Base-by-base conservation (phyloP, 2,888 invertebrate species). In the Teinopalpus imperialis region DNA sequence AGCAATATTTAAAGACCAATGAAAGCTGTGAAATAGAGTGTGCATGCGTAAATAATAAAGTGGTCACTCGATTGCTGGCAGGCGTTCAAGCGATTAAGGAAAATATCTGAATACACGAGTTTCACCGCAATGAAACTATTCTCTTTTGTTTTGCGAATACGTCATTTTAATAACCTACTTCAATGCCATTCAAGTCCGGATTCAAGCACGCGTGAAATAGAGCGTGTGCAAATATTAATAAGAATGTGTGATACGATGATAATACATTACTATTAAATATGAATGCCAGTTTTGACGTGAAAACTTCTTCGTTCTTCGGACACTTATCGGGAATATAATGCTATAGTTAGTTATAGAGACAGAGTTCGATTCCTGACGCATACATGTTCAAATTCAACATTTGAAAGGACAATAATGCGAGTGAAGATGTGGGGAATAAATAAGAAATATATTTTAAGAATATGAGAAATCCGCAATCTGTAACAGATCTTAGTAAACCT, bases 1-100 rank as follows among this genome's bases (percentile, higher is more conserved):
- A 20, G n/a, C 9, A 13, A 20, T 8, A 35, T 24, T 27, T 35
- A 18, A 18, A 21, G 21, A 34, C 3, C 5, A 27, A 29, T 12
- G 9, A 36, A 36, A 24, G 1, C 20, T 43, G 8, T 20, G 21
- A 27, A 29, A 43, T 35, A 10, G 18, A 34, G 26, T 20, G n/a
- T 18, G 18, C 12, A 20, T 10, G 13, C 13, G 27, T 18, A 14
- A n/a, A 31, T 24, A 13, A 21, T 12, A 14, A 7, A 31, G 21
- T 9, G 14, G 7, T 32, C 4, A 6, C 2, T 10, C 9, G 3
- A 23, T 8, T 10, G 24, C 24, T 12, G 10, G 3, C 1, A 12
- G 12, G 18, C 42, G 18, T 8, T 42, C 26, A 20, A 12, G 26
- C 42, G 32, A 16, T 30, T 20, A 20, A 31, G 10, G 9, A 24